These are phyloP conservation scores for Thunnus maccoyii DNA, from an alignment of 2,113 vertebrate genomes.

Conservation along the genomic window DNA sequence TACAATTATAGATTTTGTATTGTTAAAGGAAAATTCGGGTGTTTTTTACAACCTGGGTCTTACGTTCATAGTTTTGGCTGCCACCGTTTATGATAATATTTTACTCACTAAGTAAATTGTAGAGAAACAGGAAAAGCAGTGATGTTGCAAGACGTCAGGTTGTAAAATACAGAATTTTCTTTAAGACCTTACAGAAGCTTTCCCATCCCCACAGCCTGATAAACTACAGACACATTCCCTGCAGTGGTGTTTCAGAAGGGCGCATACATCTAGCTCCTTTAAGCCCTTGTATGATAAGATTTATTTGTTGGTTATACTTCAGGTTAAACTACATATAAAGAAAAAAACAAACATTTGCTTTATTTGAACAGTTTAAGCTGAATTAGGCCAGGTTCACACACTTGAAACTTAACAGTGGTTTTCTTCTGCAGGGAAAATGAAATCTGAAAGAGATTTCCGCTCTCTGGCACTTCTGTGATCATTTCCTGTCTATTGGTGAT, in stretches of 20 bases:
- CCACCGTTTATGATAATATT: conserved; percentile 42
- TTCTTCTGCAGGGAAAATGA: not conserved
- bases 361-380: not conserved
- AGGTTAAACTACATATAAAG: not conserved
- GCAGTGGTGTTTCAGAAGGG: conserved; percentile 45
- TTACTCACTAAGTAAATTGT: conserved; percentile 47
- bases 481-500: conserved; percentile 5
- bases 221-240: conserved; percentile 42
- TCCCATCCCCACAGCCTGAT: conserved; percentile 70
- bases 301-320: not conserved
- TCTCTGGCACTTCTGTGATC: not conserved
- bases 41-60: conserved; percentile 61
- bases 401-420: not conserved
- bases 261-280: conserved; percentile 33
- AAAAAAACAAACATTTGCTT: conserved; percentile 2
- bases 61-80: conserved; percentile 39
- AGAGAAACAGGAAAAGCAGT: conserved; percentile 56
- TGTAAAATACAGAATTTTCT: conserved; percentile 67
- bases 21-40: conserved; percentile 63
- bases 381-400: not conserved
- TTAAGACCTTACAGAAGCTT: conserved; percentile 63
- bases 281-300: conserved; percentile 33
- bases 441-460: not conserved
- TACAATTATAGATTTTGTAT: conserved; percentile 81
- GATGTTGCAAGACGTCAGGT: conserved; percentile 52